phyloP scores from a whole-genome alignment of 2,797 vertebrate genomes.

The Orestias chungarensis region DNA sequence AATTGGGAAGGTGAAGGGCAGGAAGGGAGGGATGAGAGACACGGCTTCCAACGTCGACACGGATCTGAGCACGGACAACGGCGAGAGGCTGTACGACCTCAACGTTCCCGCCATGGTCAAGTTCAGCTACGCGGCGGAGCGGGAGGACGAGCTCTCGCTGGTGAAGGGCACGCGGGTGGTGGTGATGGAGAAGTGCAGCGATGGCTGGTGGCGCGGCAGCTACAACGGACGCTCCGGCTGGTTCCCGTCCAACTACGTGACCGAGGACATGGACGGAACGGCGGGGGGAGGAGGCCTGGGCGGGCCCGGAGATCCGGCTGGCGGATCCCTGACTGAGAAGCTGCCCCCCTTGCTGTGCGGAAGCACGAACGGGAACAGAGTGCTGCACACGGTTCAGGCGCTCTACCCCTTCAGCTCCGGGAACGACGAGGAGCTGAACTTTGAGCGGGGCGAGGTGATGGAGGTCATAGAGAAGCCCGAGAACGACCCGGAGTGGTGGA shows the following conservation, averaged over 20 bases:
- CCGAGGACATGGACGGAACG: conserved; percentile 87
- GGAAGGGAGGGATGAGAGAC: conserved; percentile 86
- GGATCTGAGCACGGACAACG: conserved; percentile 84
- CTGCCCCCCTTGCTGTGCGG: conserved; percentile 84
- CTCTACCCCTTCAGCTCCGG: conserved; percentile 90
- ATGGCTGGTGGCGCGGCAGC: conserved; percentile 93
- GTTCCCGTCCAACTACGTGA: conserved; percentile 94
- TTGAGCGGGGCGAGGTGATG: conserved; percentile 92
- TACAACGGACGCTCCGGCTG: conserved; percentile 88
- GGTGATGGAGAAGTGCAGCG: conserved; percentile 95
- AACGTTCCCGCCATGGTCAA: conserved; percentile 91
- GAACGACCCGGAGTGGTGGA: conserved; percentile 95
- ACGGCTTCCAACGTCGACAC: conserved; percentile 83
- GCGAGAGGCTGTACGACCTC: conserved; percentile 89
- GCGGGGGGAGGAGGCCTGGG: conserved; percentile 81
- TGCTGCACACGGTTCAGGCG: conserved; percentile 89
- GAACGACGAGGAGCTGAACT: conserved; percentile 92
- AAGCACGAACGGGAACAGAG: conserved; percentile 81
- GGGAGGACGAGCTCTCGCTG: conserved; percentile 90
- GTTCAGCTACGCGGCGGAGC: conserved; percentile 90
- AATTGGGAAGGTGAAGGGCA: conserved; percentile 89
- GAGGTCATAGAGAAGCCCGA: conserved; percentile 93
- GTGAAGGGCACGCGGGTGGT: conserved; percentile 90
- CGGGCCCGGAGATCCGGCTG: conserved; percentile 78
- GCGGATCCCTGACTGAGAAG: conserved; percentile 87